A percentile compares a stretch with the other conserved stretches of the same genome.
Evolutionary conservation across 1,140 invertebrate genomes (phyloP).

Genomic region (Argopecten irradians): DNA sequence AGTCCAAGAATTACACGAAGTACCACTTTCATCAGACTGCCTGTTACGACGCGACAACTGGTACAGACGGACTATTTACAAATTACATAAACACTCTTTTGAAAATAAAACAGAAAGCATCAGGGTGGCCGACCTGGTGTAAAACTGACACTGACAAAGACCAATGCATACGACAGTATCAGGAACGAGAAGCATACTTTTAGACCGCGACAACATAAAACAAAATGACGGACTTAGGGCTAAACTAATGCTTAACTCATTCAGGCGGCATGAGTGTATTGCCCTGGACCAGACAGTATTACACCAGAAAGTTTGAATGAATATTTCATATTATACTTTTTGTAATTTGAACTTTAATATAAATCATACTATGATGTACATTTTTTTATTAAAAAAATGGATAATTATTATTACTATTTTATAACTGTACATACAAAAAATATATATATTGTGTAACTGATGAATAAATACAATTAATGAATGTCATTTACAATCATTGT

Average conservation of each 20-base stretch:
- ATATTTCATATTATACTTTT: too few species aligned
- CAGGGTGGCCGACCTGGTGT: background rate
- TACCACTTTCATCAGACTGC: conserved; percentile 61
- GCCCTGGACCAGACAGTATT: background rate
- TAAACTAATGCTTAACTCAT: conserved; percentile 52
- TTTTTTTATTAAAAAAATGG: too few species aligned
- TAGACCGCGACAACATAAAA: background rate
- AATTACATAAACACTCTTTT: background rate
- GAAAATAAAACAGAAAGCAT: conserved; percentile 32
- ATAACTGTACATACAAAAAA: too few species aligned
- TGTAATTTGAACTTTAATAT: too few species aligned
- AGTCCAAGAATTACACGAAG: conserved; percentile 71
- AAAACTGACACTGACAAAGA: background rate
- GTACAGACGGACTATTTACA: background rate
- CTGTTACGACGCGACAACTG: background rate
- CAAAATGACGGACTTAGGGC: conserved; percentile 66
- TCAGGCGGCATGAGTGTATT: conserved; percentile 5
- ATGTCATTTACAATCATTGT: too few species aligned
- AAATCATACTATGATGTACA: too few species aligned
- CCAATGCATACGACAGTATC: background rate
- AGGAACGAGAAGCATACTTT: background rate
- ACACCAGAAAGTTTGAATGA: too few species aligned
- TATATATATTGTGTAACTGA: too few species aligned
- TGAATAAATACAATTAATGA: too few species aligned
- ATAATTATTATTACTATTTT: too few species aligned